Conservation (phyloP, 2,888 invertebrate genomes). For the Maniola hyperantus region DNA sequence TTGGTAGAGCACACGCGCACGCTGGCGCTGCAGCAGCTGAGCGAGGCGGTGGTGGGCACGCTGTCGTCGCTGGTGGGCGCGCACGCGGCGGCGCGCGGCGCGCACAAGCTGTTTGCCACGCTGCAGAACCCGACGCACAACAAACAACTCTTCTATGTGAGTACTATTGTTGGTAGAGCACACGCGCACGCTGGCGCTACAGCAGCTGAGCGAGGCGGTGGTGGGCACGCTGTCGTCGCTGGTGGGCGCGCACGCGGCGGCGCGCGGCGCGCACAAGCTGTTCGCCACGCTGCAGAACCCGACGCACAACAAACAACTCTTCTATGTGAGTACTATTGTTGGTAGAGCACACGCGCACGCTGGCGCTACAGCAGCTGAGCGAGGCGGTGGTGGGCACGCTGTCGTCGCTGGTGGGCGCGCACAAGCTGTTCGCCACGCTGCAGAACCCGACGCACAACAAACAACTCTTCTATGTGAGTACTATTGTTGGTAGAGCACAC, state of each 20-base stretch:
- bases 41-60: slow-evolving; percentile 70
- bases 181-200: slow-evolving; percentile 86
- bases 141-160: slow-evolving; percentile 93
- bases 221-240: slow-evolving; percentile 91
- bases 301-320: slow-evolving; percentile 93
- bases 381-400: slow-evolving; percentile 10
- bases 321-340: slow-evolving; percentile 82
- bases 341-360: not conserved
- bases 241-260: slow-evolving; percentile 92
- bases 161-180: slow-evolving; percentile 66
- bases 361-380: not conserved
- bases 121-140: slow-evolving; percentile 93
- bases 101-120: slow-evolving; percentile 92
- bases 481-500: not conserved
- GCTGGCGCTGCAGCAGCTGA: not conserved
- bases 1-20: not conserved
- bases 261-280: slow-evolving; percentile 91
- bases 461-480: slow-evolving; percentile 54
- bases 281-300: slow-evolving; percentile 93
- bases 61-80: slow-evolving; percentile 92
- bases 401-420: slow-evolving; percentile 60
- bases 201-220: slow-evolving; percentile 87
- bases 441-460: slow-evolving; percentile 5
- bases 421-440: not conserved
- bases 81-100: no score